Evolutionary conservation across 2,888 invertebrate genomes (phyloP).

Genomic region (Teleiodes luculella): DNA sequence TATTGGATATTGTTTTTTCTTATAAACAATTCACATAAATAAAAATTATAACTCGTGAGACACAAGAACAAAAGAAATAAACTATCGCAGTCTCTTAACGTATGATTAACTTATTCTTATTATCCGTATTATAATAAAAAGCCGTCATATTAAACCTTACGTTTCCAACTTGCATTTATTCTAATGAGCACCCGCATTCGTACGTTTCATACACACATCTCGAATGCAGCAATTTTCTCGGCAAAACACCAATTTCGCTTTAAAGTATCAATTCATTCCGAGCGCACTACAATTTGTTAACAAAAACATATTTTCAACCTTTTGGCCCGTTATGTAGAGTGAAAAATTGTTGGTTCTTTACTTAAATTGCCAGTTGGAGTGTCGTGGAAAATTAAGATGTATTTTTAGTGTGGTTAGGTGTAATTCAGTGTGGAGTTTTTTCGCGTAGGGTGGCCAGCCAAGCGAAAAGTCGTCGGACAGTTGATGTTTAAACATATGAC

Average conservation of each 20-base stretch:
- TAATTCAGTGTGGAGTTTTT: slow-evolving; percentile 16
- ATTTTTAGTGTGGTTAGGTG: not conserved
- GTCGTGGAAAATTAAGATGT: not conserved
- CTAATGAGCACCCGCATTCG: not conserved
- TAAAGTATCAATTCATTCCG: slow-evolving; percentile 4
- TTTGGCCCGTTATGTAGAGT: not conserved
- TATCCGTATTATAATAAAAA: not conserved
- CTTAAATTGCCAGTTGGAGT: not conserved
- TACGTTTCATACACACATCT: not conserved
- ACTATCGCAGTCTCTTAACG: not conserved
- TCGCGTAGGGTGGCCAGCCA: slow-evolving; percentile 53
- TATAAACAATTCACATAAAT: not conserved
- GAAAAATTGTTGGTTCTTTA: not conserved
- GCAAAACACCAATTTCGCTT: slow-evolving; percentile 2
- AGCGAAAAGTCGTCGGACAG: slow-evolving; percentile 49
- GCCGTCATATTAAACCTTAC: not conserved
- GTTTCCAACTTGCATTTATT: not conserved
- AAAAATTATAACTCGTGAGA: not conserved
- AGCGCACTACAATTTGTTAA: not conserved
- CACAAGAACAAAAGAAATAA: not conserved
- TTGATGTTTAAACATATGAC: slow-evolving; percentile 50
- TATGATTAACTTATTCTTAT: not conserved
- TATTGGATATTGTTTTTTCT: no score
- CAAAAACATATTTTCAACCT: slow-evolving; percentile 1
- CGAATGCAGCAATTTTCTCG: not conserved